These are phyloP conservation scores for Crocuta crocuta DNA, from an alignment of 2,113 vertebrate genomes.

Conservation along the genomic window DNA sequence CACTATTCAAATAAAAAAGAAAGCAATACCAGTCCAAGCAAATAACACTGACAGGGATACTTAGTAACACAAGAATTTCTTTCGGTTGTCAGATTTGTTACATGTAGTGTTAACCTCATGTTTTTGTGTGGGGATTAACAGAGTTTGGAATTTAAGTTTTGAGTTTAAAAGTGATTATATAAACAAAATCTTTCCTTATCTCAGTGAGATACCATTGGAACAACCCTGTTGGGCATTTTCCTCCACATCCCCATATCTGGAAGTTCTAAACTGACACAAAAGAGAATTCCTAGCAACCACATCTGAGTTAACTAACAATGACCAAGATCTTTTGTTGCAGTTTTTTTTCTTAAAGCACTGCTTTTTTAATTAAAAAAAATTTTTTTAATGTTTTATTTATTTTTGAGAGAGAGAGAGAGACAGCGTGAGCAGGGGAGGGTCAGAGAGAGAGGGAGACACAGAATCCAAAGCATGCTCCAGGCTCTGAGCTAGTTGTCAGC, in stretches of 20 bases:
- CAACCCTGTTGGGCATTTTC: not conserved
- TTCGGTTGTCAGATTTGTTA: slow-evolving; percentile 16
- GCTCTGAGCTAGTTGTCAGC: too few species aligned
- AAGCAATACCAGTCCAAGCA: not conserved
- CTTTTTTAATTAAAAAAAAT: too few species aligned
- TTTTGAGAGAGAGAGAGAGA: too few species aligned
- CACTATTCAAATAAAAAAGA: slow-evolving; percentile 31
- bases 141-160: slow-evolving; percentile 46
- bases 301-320: slow-evolving; percentile 33
- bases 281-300: slow-evolving; percentile 36
- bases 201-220: slow-evolving; percentile 23
- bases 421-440: too few species aligned
- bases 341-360: not conserved
- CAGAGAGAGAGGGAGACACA: too few species aligned
- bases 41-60: not conserved
- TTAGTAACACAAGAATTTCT: slow-evolving; percentile 14
- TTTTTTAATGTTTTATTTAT: too few species aligned
- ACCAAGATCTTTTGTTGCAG: not conserved
- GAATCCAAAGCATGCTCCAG: too few species aligned
- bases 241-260: not conserved
- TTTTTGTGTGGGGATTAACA: slow-evolving; percentile 1
- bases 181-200: not conserved
- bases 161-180: slow-evolving; percentile 41
- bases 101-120: not conserved
- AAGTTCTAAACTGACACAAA: not conserved